Conservation (phyloP, 64 coral and sea anemone genomes). For the Pocillopora damicornis region DNA sequence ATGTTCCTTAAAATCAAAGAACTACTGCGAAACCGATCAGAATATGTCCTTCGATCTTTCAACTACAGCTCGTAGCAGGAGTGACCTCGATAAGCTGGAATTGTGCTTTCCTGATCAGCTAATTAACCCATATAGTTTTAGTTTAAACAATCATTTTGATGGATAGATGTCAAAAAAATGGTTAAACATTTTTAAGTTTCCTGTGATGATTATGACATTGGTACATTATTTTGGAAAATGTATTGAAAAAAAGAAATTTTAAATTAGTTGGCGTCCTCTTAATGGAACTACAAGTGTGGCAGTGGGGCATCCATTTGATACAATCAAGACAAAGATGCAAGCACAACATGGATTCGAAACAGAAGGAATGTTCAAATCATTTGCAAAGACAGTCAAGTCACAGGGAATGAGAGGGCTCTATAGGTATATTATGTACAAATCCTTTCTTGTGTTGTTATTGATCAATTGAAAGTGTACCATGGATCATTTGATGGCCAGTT, state of each 20-base stretch:
- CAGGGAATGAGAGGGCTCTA: slow-evolving; percentile 92
- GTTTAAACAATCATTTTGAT: too few species aligned
- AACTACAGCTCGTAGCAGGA: too few species aligned
- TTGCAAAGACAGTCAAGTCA: slow-evolving; percentile 74
- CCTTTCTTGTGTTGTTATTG: background rate
- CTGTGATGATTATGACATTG: background rate
- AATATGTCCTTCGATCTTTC: too few species aligned
- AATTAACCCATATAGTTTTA: too few species aligned
- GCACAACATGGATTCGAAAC: slow-evolving; percentile 85
- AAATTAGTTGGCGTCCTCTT: slow-evolving; percentile 81
- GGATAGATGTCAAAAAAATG: too few species aligned
- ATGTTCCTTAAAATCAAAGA: too few species aligned
- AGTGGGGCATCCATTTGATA: slow-evolving; percentile 91
- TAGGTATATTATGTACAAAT: slow-evolving; percentile 28
- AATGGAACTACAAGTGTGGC: slow-evolving; percentile 94
- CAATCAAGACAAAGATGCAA: slow-evolving; percentile 94
- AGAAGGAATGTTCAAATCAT: slow-evolving; percentile 70
- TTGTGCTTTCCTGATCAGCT: too few species aligned
- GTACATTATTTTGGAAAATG: background rate
- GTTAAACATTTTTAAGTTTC: background rate
- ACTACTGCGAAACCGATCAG: too few species aligned
- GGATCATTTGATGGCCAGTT: background rate
- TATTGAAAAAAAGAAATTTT: background rate
- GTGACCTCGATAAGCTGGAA: too few species aligned
- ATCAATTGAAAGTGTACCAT: background rate